Conservation (phyloP, 2,113 vertebrate genomes). For the Gadus chalcogrammus region DNA sequence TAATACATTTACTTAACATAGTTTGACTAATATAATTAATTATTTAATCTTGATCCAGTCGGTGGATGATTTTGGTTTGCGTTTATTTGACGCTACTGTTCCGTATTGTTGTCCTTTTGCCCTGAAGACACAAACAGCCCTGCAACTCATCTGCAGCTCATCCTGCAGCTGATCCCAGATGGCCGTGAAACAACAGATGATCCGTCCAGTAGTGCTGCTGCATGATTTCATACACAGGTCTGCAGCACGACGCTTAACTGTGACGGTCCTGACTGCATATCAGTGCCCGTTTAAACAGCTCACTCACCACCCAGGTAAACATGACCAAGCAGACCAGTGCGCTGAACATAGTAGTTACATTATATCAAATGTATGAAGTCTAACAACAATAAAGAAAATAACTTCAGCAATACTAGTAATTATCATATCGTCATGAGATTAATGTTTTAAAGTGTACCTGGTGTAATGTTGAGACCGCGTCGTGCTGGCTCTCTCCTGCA, state of each 20-base stretch:
- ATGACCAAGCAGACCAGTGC: background rate
- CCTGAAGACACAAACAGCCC: constrained; percentile 61
- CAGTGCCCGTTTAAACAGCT: too few species aligned
- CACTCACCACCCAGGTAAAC: background rate
- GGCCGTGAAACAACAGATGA: constrained; percentile 41
- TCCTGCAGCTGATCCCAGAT: constrained; percentile 9
- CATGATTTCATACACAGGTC: constrained; percentile 55
- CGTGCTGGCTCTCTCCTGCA: constrained; percentile 49
- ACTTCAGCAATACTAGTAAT: too few species aligned
- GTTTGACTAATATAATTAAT: too few species aligned
- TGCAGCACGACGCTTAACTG: constrained; percentile 33
- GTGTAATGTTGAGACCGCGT: constrained; percentile 3
- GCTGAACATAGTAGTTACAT: background rate
- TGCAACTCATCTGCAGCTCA: background rate
- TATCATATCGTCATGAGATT: too few species aligned
- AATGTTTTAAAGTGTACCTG: too few species aligned
- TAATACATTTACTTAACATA: too few species aligned
- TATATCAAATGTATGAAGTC: background rate
- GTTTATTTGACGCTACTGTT: constrained; percentile 5
- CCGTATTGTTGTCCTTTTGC: constrained; percentile 45
- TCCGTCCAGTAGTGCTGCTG: constrained; percentile 62
- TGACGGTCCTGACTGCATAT: constrained; percentile 8
- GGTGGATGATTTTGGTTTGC: too few species aligned
- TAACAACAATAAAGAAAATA: background rate
- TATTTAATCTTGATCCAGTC: too few species aligned